Evolutionary conservation across 2,113 vertebrate genomes (phyloP), one percentile per base, ranked within the genome.

Genomic region (Gnathochromis pfefferi): DNA sequence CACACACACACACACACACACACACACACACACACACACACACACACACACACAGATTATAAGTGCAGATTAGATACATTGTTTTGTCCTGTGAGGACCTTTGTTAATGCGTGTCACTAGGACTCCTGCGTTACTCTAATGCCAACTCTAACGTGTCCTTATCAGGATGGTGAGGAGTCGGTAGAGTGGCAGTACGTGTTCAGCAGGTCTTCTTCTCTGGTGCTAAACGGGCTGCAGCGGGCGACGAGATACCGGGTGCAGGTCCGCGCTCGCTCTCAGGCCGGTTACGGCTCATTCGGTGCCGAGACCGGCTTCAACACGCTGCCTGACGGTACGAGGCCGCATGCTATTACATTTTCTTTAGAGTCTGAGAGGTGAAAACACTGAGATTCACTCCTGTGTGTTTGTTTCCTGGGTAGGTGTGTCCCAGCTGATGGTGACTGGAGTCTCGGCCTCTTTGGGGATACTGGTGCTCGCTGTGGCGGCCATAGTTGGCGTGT

Each of bases 201-300:
- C 93, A 97, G 95, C 1, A 84, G 89, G 0, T 93, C 92, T 73
- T 96, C 95, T 83, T 94, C 94, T 3, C 93, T 96, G 54, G 94
- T 96, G 35, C 92, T 98, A 42, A 78, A 12, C 0, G 96, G 94
- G 3, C 94, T 98, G 80, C 96, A 88, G 58, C 92, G 93, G 6
- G 96, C 96, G 2, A 83, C 81, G 1, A 88, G 65, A 17, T 98
- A 98, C 45, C 92, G 93, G 90, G 96, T 98, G 1, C 97, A 97
- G 89, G 97, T 98, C 31, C 95, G 97, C 0, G 97, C 97, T 0
- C 95, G 97, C 19, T 97, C 97, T 0, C 95, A 96, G 79, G 95
- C 97, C 0, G 97, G 97, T 2, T 98, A 97, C 2, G 97, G 98
- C 0, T 92, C 95, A 0, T 98, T 98, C 35, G 95, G 97, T 82